Evolutionary conservation across 2,888 invertebrate species (phyloP).

Genomic region (Tetheella fluctuosa): DNA sequence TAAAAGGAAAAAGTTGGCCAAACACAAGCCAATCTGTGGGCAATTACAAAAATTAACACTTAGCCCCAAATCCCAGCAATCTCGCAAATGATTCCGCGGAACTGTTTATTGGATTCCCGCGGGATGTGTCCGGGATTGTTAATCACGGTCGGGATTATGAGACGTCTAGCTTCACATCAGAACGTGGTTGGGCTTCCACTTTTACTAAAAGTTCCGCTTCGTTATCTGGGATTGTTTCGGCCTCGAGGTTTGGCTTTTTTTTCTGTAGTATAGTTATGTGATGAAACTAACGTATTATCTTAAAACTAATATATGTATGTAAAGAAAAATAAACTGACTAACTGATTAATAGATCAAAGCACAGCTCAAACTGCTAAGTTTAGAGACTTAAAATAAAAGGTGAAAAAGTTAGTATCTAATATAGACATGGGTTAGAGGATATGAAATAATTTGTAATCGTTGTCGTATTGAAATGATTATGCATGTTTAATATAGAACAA

Average conservation of each 20-base stretch:
- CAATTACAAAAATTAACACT: slow-evolving; percentile 73
- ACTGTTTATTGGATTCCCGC: slow-evolving; percentile 55
- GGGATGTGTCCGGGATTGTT: slow-evolving; percentile 49
- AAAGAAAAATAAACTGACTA: no score
- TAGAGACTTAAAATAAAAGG: no score
- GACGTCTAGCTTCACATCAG: slow-evolving; percentile 14
- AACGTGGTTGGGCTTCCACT: slow-evolving; percentile 3
- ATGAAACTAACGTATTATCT: no score
- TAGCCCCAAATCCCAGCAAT: slow-evolving; percentile 50
- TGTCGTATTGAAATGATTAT: no score
- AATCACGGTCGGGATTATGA: slow-evolving; percentile 50
- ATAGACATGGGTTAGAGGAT: no score
- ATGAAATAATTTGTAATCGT: no score
- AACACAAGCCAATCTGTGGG: slow-evolving; percentile 29
- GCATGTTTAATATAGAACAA: no score
- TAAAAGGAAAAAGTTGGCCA: slow-evolving; percentile 4
- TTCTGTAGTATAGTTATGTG: background rate
- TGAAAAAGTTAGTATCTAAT: no score
- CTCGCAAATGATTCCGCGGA: slow-evolving; percentile 62
- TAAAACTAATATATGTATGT: no score
- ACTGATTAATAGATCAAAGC: no score
- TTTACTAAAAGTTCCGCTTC: slow-evolving; percentile 1
- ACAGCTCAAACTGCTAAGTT: no score
- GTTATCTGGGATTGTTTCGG: slow-evolving; percentile 1
- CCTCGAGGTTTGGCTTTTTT: background rate